Base-by-base conservation (phyloP, 1,140 invertebrate species). In the Drosophila ironensis region DNA sequence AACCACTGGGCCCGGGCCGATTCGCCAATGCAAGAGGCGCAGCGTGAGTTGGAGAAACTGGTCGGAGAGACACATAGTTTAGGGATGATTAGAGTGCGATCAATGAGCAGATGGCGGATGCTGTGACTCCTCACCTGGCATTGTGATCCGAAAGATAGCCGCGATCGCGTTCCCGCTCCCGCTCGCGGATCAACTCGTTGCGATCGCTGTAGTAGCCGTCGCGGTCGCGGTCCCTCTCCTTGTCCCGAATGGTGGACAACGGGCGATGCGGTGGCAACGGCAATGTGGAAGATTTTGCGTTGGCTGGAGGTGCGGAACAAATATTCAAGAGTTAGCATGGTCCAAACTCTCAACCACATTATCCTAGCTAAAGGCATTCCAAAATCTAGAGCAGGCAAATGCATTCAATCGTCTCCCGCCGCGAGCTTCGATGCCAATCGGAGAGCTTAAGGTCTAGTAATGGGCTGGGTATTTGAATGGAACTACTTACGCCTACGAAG, bases 131-230 rank as follows among this genome's bases (percentile, higher is more conserved):
- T 73, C 90, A 95, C 94, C 94, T 94, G 57, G 95, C 93, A 90
- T 96, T 97, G 73, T 96, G 95, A 91, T 96, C 96, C 72, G 95
- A 96, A 25, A 97, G 91, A 90, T 97, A 96, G 48, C 96, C 95
- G 40, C 95, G 92, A 89, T 95, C 95, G 30, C 94, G 91, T 59
- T 95, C 95, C 37, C 93, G 90, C 47, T 93, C 92, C 25, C 91
- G 70, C 66, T 93, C 92, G 41, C 95, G 90, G 72, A 95, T 93
- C 46, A 96, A 92, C 89, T 96, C 95, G 84, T 96, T 96, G 67
- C 95, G 93, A 91, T 97, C 96, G 75, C 95, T 93, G 90, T 96
- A 97, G 87, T 96, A 97, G 25, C 96, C 95, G 77, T 93, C 93
- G 54, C 93, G 91, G 87, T 92, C 88, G 90, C 92, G 76, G 90